Conservation (phyloP, 2,888 invertebrate genomes). For the Lepidochitona cinerea region DNA sequence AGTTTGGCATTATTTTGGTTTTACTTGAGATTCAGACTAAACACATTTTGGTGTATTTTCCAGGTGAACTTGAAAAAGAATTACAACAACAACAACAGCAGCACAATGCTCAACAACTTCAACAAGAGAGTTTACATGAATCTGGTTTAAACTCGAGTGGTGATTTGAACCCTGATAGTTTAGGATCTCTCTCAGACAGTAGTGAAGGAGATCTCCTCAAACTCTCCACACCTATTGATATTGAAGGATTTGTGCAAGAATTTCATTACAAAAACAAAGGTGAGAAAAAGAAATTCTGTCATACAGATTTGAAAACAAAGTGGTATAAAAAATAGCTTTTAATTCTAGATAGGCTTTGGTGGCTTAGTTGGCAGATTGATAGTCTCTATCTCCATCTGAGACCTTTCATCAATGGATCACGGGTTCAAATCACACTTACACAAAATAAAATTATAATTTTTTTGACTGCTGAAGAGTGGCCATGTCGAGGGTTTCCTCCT, state of each 20-base stretch:
- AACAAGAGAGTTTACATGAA: conserved; percentile 35
- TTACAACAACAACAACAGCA: conserved; percentile 37
- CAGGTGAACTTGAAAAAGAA: conserved; percentile 52
- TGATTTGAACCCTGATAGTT: not conserved
- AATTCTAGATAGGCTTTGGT: not conserved
- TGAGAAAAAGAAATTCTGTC: too few relatives aligned
- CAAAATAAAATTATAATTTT: too few relatives aligned
- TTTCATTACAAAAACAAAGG: conserved; percentile 57
- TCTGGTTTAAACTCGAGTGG: not conserved
- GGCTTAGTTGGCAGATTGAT: too few relatives aligned
- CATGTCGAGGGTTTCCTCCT: too few relatives aligned
- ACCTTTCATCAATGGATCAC: too few relatives aligned
- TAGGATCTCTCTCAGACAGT: conserved; percentile 4
- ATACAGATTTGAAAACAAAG: not conserved
- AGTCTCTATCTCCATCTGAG: too few relatives aligned
- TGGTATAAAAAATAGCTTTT: not conserved
- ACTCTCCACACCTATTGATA: conserved; percentile 35
- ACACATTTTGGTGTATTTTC: not conserved
- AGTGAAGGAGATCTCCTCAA: conserved; percentile 1
- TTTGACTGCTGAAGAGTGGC: too few relatives aligned
- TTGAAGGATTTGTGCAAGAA: conserved; percentile 51
- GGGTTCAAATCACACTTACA: too few relatives aligned
- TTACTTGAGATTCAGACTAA: too few relatives aligned
- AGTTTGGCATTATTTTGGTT: too few relatives aligned
- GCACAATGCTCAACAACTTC: conserved; percentile 38